Base-by-base conservation (phyloP, 2,113 vertebrate genomes). In the Bufo gargarizans region DNA sequence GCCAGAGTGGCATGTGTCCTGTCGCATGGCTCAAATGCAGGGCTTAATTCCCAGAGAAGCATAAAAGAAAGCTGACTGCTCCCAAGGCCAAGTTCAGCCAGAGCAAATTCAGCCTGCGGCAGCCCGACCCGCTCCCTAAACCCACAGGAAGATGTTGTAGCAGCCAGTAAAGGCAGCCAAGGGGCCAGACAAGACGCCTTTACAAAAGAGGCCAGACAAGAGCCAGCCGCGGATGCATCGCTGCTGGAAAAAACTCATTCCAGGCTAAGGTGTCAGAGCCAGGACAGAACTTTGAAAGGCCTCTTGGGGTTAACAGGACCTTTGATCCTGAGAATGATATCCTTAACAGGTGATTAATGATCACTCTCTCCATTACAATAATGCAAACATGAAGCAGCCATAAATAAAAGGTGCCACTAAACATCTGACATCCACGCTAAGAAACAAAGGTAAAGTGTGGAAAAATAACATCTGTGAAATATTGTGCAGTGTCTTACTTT, bases 121-220 rank as follows among this genome's bases (percentile, higher is more conserved):
- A 9, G 90, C 84, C 3, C 91, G 92, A 93, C 91, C 92, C 91
- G 82, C 82, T 89, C 89, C 71, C 84, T 91, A 78, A 90, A 90
- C 45, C 91, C 91, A 84, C 0, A 3, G 92, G 92, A 92, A 92
- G 90, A 80, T 79, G n/a, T 90, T 89, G 58, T 74, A 87, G 91
- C 91, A 93, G 92, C 89, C 91, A 93, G 90, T 89, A 89, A 20
- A 92, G 90, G 58, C 91, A 91, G 93, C 93, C 91, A 92, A 89
- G 17, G 86, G 85, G 80, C 72, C 80, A 89, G 89, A 87, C 85
- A 84, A 91, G 83, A 93, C 14, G 91, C 90, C 90, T 89, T 87
- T 90, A 91, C 89, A 88, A 83, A 82, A 63, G 88, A 90, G 91
- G 91, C 92, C 92, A 92, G 91, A 90, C 78, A 61, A 91, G 91